Base-by-base conservation (phyloP, 2,797 vertebrate genomes). In the Lagocephalus sceleratus region DNA sequence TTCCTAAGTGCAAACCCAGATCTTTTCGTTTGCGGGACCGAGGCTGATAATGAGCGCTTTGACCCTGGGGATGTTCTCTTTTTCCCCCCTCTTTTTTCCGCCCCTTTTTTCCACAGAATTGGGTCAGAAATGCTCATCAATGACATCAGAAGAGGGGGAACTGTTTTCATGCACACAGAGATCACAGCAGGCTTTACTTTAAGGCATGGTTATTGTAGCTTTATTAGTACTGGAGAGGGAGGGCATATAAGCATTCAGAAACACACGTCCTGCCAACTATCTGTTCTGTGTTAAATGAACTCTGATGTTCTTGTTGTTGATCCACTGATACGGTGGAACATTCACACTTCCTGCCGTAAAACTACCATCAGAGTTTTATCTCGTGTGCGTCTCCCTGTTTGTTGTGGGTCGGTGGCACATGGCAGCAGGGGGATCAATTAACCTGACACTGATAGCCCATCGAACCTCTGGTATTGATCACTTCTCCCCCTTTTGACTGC, bases 191-290 rank as follows among this genome's bases (percentile, higher is more conserved):
- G 38, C 47, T n/a, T 48, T 47, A 20, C 51, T 47, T 47, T 72
- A 81, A 59, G 67, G 67, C 49, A 45, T 64, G 47, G 2, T 41
- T 54, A 54, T 73, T 73, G 63, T 78, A 72, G 53, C 79, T 63
- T 76, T 60, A 76, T 82, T 84, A 71, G 73, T 69, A 68, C 82
- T 79, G 66, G 66, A 80, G 53, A 75, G 57, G 20, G 49, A 65
- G 41, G 79, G 57, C 72, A 78, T 76, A 71, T 75, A 55, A 63
- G 59, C 44, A 45, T 62, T 67, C 53, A 76, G 75, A 72, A 78
- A 81, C 69, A 78, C 26, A 39, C 66, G 52, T 57, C 47, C 68
- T 69, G 78, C 73, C 61, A 76, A 78, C 74, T 62, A 51, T 70
- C 76, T 71, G 69, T 47, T 50, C 68, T 69, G 67, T 81, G 58